Conservation (phyloP, 2,113 vertebrate species). For the Tylochromis polylepis region DNA sequence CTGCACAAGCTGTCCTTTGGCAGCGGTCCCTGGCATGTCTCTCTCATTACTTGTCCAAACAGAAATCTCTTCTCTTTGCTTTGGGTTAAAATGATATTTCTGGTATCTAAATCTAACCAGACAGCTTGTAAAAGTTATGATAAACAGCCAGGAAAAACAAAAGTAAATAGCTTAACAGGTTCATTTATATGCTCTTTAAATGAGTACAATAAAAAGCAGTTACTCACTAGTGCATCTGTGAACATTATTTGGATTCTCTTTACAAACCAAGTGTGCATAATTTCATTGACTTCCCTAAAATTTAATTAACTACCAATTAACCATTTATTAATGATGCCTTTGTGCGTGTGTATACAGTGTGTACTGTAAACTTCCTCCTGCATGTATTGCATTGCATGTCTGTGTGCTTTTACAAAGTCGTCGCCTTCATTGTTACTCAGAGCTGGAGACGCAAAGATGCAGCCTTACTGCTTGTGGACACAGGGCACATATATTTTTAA, state of each 20-base stretch:
- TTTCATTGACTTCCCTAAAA: background rate
- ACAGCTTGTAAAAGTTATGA: background rate
- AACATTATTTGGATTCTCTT: background rate
- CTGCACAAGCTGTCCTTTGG: background rate
- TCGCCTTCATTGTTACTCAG: constrained; percentile 10
- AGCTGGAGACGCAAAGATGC: background rate
- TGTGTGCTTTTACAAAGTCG: background rate
- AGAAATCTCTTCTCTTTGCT: background rate
- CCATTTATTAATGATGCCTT: background rate
- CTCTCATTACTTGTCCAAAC: background rate
- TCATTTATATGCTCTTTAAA: background rate
- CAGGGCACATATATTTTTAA: constrained; percentile 65
- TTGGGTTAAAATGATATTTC: background rate
- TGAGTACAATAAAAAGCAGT: no score
- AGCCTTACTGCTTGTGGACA: background rate
- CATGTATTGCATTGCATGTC: background rate
- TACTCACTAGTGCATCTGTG: background rate
- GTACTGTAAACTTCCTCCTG: background rate
- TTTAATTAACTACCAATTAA: background rate
- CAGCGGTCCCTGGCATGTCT: background rate
- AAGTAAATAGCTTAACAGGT: background rate
- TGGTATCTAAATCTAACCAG: background rate
- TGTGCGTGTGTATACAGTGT: background rate
- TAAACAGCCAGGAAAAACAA: background rate
- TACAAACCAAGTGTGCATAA: background rate